Percentiles rank a stretch among this genome's conserved stretches.
phyloP scores from a whole-genome alignment of 2,797 vertebrate genomes.

The Cryptoblepharus egeriae region DNA sequence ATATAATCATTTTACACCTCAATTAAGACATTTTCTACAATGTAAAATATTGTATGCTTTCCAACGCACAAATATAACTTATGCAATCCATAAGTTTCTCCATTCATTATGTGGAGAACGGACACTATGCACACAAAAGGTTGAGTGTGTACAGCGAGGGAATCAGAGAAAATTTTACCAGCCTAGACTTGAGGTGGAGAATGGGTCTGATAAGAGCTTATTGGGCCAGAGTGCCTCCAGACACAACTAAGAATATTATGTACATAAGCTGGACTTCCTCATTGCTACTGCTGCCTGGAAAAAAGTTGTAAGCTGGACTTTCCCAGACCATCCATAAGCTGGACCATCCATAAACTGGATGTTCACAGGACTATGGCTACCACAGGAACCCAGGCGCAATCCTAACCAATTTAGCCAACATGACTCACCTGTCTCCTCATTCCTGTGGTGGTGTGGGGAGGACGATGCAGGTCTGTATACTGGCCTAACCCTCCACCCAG shows the following conservation, averaged over 20 bases:
- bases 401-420: no score
- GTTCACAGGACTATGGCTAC: background rate
- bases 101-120: no score
- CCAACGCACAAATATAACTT: background rate
- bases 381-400: no score
- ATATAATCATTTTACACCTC: background rate
- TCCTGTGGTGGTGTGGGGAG: no score
- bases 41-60: background rate
- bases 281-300: background rate
- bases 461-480: no score
- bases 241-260: background rate
- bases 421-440: no score
- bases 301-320: no score
- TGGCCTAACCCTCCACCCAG: no score
- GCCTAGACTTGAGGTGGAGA: background rate
- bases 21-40: background rate
- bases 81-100: background rate
- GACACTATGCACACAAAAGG: background rate
- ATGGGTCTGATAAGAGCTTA: background rate
- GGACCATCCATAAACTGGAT: no score
- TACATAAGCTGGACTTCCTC: background rate
- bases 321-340: no score
- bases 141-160: no score
- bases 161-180: background rate
- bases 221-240: background rate